phyloP scores from a whole-genome alignment of 2,797 vertebrate genomes.

The Gephyroberyx darwinii region DNA sequence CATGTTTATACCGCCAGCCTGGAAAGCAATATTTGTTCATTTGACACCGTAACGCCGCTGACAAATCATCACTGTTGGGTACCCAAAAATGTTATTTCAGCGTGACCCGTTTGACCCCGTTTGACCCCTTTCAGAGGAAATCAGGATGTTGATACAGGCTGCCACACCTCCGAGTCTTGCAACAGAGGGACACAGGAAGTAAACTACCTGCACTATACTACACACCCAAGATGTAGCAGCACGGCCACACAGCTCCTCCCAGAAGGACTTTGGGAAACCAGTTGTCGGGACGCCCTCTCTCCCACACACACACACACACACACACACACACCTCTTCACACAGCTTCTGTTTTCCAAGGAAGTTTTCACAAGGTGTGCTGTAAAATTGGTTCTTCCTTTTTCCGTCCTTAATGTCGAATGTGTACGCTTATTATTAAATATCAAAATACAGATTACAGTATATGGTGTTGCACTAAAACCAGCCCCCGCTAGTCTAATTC shows the following conservation, averaged over 20 bases:
- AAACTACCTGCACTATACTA: too few species aligned
- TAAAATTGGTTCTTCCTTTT: slow-evolving; percentile 38
- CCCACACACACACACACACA: slow-evolving; percentile 6
- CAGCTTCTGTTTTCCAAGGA: slow-evolving; percentile 24
- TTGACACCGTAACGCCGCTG: slow-evolving; percentile 36
- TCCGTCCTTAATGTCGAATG: slow-evolving; percentile 7
- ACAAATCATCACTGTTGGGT: background rate
- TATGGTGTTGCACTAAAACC: slow-evolving; percentile 16
- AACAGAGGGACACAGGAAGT: too few species aligned
- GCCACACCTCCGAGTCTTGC: background rate
- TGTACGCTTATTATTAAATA: slow-evolving; percentile 22
- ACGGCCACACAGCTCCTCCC: too few species aligned
- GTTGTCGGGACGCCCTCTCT: background rate
- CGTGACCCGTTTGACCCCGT: background rate
- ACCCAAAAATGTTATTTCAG: background rate
- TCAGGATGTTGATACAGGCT: slow-evolving; percentile 2
- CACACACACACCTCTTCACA: slow-evolving; percentile 17
- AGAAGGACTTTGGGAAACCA: too few species aligned
- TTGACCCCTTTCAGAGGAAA: background rate
- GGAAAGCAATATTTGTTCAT: slow-evolving; percentile 29
- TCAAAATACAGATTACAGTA: slow-evolving; percentile 23
- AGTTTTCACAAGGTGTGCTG: slow-evolving; percentile 41
- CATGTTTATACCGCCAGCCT: slow-evolving; percentile 39
- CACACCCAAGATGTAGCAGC: too few species aligned
- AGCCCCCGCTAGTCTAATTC: background rate